These are phyloP conservation scores for Coenonympha arcania DNA, from an alignment of 2,888 invertebrate genomes.

Conservation along the genomic window DNA sequence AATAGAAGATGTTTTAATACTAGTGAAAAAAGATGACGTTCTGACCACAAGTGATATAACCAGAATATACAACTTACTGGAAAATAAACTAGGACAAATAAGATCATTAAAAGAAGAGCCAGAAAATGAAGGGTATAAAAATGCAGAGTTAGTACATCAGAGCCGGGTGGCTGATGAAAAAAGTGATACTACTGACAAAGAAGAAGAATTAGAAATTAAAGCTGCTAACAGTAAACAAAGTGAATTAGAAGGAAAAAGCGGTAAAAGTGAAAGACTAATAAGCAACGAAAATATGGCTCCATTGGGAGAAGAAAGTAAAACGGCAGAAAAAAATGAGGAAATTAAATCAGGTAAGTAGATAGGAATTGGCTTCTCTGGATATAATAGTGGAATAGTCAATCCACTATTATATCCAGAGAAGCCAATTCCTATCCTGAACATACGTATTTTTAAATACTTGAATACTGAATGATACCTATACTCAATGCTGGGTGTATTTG, in stretches of 20 bases:
- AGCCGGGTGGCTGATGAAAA: not conserved
- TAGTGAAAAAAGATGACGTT: constrained; percentile 10
- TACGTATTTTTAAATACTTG: too few species aligned
- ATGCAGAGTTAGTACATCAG: not conserved
- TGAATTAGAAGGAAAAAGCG: not conserved
- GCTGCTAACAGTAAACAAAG: not conserved
- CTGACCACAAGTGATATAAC: constrained; percentile 7
- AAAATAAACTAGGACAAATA: not conserved
- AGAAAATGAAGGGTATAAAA: not conserved
- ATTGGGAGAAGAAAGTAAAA: not conserved
- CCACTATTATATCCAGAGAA: too few species aligned
- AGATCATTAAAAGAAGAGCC: not conserved
- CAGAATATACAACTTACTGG: not conserved
- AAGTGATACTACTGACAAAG: not conserved
- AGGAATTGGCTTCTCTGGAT: too few species aligned
- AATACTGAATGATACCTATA: too few species aligned
- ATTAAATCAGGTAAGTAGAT: too few species aligned
- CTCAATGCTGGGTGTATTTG: too few species aligned
- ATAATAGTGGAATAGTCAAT: too few species aligned
- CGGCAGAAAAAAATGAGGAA: not conserved
- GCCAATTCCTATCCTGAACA: too few species aligned
- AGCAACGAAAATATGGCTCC: not conserved
- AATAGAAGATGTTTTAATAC: not conserved
- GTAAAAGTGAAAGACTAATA: not conserved
- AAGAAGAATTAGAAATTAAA: not conserved